Base-by-base conservation (phyloP, 1,140 invertebrate species). In the Aphis craccivora region DNA sequence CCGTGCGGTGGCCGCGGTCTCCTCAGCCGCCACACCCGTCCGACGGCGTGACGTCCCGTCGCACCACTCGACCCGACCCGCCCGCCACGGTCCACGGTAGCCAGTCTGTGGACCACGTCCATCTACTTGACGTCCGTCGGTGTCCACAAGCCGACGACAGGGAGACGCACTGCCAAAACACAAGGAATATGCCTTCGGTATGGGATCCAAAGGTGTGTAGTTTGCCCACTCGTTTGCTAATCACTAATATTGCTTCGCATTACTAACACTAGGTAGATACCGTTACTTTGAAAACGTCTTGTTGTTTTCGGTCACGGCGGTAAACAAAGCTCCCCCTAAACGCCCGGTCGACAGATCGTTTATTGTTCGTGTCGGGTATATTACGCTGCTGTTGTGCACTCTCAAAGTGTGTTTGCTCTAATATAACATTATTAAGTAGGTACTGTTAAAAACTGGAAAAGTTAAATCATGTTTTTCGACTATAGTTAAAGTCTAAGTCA, bases 111-210 rank as follows among this genome's bases (percentile, higher is more conserved):
- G 14, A n/a, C 30, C 60, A 18, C 30, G 23, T 76, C 60, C 60
- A 67, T 67, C 30, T 67, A 18, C 30, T 23, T 30, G 11, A 89
- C 87, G 25, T 37, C 23, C 25, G 55, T 37, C 35, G 48, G n/a
- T 48, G n/a, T 48, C 23, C 14, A 45, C 51, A 25, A 53, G 51
- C 48, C 87, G 87, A 55, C 87, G 87, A 55, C 51, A 92, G 43
- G 7, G 40, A 40, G n/a, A 94, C 67, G 67, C 25, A 93, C 20
- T 40, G 22, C 76, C 22, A 37, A 94, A 92, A 91, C 93, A 91
- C 94, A 93, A 94, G 94, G 94, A 94, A 94, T 94, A 94, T 94
- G 94, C 94, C 94, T 94, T 94, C 94, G 94, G 67, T 86, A 94
- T 94, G 94, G 94, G 94, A 94, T 94, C 94, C 67, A 94, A 94